phyloP scores from a whole-genome alignment of 2,888 invertebrate species.

The Neoscelio sp. region DNA sequence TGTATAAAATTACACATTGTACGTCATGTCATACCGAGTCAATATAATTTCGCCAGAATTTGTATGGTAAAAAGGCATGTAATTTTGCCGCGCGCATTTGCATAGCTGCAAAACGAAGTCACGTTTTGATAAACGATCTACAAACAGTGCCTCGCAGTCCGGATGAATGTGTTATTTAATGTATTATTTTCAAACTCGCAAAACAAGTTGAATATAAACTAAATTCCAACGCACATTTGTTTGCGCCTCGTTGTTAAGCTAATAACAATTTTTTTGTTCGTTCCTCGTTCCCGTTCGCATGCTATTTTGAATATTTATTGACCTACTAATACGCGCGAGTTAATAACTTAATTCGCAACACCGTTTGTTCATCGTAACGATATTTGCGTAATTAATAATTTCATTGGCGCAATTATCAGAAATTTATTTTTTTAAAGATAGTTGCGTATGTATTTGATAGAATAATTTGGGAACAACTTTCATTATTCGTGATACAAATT shows the following conservation, averaged over 20 bases:
- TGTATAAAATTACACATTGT: slow-evolving; percentile 36
- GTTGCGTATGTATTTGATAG: too few species aligned
- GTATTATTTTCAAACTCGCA: slow-evolving; percentile 15
- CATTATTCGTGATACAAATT: too few species aligned
- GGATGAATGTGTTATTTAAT: slow-evolving; percentile 7
- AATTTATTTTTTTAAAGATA: too few species aligned
- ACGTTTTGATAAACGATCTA: slow-evolving; percentile 48
- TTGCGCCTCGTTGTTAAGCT: background rate
- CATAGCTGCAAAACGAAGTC: slow-evolving; percentile 29
- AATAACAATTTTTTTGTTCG: too few species aligned
- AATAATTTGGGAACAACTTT: too few species aligned
- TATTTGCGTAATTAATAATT: too few species aligned
- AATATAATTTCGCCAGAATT: slow-evolving; percentile 18
- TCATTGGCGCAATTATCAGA: too few species aligned
- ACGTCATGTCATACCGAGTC: slow-evolving; percentile 30
- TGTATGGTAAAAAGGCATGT: slow-evolving; percentile 4
- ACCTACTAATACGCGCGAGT: too few species aligned
- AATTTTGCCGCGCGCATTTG: slow-evolving; percentile 11
- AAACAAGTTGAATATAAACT: slow-evolving; percentile 7
- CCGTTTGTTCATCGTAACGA: too few species aligned
- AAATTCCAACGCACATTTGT: background rate
- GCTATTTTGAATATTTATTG: background rate
- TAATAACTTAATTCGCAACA: too few species aligned
- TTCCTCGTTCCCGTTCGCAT: too few species aligned
- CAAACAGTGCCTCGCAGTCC: slow-evolving; percentile 6